phyloP scores from a whole-genome alignment of 2,888 invertebrate species.

The Plutella xylostella region DNA sequence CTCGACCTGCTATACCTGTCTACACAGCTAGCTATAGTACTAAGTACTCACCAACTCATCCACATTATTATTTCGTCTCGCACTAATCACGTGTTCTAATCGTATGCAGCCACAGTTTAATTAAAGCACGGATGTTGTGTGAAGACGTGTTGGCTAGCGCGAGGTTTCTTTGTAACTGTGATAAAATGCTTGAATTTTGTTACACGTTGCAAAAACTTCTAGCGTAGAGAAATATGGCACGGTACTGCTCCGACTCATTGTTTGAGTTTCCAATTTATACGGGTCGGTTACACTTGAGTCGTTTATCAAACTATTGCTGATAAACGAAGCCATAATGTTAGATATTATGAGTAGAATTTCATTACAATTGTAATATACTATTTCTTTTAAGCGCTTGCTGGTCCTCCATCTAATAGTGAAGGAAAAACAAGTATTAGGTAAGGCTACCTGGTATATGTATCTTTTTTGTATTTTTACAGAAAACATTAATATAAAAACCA shows the following conservation, averaged over 20 bases:
- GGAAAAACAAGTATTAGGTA: no score
- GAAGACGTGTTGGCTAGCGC: slow-evolving; percentile 61
- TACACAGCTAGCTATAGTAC: no score
- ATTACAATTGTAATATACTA: no score
- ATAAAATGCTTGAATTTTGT: slow-evolving; percentile 51
- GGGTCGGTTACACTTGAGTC: slow-evolving; percentile 66
- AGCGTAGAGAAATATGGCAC: slow-evolving; percentile 61
- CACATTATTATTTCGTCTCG: no score
- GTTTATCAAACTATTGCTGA: slow-evolving; percentile 69
- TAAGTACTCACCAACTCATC: no score
- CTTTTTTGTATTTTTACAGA: no score
- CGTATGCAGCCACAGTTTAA: slow-evolving; percentile 30
- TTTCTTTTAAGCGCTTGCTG: no score
- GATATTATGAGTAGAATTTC: slow-evolving; percentile 62
- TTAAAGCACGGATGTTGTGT: slow-evolving; percentile 35
- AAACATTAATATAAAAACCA: no score
- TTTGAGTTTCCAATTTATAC: slow-evolving; percentile 71
- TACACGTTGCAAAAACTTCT: slow-evolving; percentile 55
- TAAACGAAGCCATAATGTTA: slow-evolving; percentile 58
- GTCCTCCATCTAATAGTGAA: no score
- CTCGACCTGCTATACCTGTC: no score
- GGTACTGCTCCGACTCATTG: slow-evolving; percentile 62
- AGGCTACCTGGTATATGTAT: no score
- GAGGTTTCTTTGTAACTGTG: slow-evolving; percentile 65
- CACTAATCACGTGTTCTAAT: no score